A percentile compares a stretch with the other conserved stretches of the same genome.
Conservation (phyloP, 2,888 invertebrate genomes). For the Zaprionus bogoriensis region DNA sequence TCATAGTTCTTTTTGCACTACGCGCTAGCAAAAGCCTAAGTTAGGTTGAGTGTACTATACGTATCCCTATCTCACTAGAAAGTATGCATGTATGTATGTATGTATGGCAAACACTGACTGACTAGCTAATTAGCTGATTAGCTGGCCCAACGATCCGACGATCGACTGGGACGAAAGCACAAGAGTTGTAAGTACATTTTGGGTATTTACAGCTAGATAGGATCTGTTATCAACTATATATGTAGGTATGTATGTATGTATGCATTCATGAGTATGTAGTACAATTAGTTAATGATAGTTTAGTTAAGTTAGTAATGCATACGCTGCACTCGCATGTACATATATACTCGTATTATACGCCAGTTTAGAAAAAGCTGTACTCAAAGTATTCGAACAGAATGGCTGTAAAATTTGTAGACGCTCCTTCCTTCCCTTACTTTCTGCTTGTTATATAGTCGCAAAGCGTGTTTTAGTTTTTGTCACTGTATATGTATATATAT, state of each 20-base stretch:
- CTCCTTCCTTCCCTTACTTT: not conserved
- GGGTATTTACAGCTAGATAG: constrained; percentile 70
- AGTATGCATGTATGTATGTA: constrained; percentile 29
- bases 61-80: constrained; percentile 47
- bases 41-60: constrained; percentile 27
- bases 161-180: constrained; percentile 55
- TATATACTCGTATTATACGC: constrained; percentile 22
- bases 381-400: constrained; percentile 54
- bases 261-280: constrained; percentile 21
- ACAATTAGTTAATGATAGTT: constrained; percentile 31
- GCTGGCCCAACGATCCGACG: constrained; percentile 2
- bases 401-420: constrained; percentile 61
- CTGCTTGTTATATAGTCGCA: constrained; percentile 37
- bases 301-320: constrained; percentile 37
- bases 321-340: constrained; percentile 14
- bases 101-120: constrained; percentile 45
- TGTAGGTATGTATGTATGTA: too few species aligned
- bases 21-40: constrained; percentile 44
- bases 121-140: constrained; percentile 24
- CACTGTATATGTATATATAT: constrained; percentile 49
- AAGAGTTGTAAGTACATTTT: constrained; percentile 47
- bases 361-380: constrained; percentile 60
- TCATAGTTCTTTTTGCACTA: constrained; percentile 39
- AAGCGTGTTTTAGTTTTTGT: constrained; percentile 61
- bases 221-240: constrained; percentile 41